These are phyloP conservation scores for Trachelus tabidus DNA, from an alignment of 2,888 invertebrate genomes.

Conservation along the genomic window DNA sequence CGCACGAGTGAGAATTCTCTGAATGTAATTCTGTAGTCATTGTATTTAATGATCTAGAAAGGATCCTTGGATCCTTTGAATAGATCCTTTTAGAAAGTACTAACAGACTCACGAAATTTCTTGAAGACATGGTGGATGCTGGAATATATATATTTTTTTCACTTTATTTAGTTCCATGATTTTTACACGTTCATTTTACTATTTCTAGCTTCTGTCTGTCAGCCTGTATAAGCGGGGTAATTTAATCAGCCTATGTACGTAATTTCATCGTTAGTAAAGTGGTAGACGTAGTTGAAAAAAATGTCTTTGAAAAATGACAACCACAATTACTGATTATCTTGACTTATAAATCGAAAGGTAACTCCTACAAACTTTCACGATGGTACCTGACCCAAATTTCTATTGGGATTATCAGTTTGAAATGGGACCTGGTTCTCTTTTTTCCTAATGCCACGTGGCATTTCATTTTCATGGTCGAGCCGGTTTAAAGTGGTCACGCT, in stretches of 20 bases:
- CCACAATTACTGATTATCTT: background rate
- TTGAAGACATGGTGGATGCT: background rate
- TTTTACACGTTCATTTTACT: background rate
- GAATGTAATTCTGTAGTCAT: background rate
- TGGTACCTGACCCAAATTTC: background rate
- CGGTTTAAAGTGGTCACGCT: background rate
- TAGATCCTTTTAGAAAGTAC: background rate
- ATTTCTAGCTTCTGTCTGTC: background rate
- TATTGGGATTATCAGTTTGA: background rate
- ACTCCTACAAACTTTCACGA: background rate
- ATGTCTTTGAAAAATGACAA: background rate
- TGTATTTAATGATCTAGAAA: background rate
- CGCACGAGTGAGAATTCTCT: background rate
- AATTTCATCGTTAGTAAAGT: background rate
- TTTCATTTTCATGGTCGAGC: background rate
- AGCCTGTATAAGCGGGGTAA: background rate
- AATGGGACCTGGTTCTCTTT: background rate
- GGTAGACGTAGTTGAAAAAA: background rate
- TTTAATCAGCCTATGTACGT: background rate
- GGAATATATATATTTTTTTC: background rate
- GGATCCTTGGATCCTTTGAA: background rate
- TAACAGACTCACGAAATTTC: background rate
- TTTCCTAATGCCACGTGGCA: background rate
- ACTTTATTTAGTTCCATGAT: background rate
- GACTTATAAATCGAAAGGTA: background rate